A percentile compares a stretch with the other conserved stretches of the same genome.
Conservation (phyloP, 2,113 vertebrate genomes). For the Reinhardtius hippoglossoides region DNA sequence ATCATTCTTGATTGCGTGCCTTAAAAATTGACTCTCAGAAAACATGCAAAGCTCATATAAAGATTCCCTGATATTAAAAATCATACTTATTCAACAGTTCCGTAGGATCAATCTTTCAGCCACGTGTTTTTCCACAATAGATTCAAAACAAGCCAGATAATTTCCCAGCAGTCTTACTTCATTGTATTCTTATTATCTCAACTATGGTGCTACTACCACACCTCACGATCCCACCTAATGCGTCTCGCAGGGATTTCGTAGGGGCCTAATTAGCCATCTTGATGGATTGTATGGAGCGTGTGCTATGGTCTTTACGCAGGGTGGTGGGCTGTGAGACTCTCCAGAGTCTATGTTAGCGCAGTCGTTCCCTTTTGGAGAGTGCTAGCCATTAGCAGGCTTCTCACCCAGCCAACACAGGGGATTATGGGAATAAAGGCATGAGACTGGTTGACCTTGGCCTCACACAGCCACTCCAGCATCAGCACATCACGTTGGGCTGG, state of each 20-base stretch:
- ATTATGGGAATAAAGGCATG: constrained; percentile 78
- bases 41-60: too few relatives aligned
- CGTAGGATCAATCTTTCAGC: constrained; percentile 23
- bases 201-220: constrained; percentile 24
- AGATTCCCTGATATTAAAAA: constrained; percentile 23
- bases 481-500: constrained; percentile 33
- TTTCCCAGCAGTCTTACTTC: constrained; percentile 46
- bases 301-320: constrained; percentile 68
- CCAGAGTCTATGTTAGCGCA: constrained; percentile 70
- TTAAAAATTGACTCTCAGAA: background rate
- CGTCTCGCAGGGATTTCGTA: constrained; percentile 65
- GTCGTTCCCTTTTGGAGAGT: constrained; percentile 60
- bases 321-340: constrained; percentile 66
- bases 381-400: constrained; percentile 80
- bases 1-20: too few relatives aligned
- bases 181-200: constrained; percentile 53
- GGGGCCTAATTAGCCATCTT: constrained; percentile 74
- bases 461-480: constrained; percentile 55
- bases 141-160: constrained; percentile 46
- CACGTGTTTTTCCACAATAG: constrained; percentile 34
- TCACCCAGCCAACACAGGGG: constrained; percentile 73
- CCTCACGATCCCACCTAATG: constrained; percentile 60
- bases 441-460: constrained; percentile 74
- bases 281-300: constrained; percentile 77
- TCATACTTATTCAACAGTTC: constrained; percentile 7